Percentiles rank a stretch among this genome's conserved stretches.
phyloP scores from a whole-genome alignment of 2,888 invertebrate species.

The Sepiola atlantica region DNA sequence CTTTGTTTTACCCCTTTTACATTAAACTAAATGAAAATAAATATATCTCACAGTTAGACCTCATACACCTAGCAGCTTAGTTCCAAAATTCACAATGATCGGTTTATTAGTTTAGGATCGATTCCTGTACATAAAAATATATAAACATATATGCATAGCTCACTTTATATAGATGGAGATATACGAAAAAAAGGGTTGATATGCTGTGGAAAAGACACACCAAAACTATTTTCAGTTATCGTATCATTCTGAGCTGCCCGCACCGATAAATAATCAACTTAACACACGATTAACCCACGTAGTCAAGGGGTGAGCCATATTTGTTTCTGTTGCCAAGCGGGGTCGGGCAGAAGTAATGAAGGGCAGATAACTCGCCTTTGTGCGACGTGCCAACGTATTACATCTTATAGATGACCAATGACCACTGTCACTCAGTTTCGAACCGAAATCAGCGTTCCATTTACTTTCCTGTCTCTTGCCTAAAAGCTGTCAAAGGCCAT shows the following conservation, averaged over 20 bases:
- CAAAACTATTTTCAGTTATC: not conserved
- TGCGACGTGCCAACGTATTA: not conserved
- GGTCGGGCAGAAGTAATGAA: not conserved
- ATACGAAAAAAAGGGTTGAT: too few species aligned
- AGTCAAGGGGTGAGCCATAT: not conserved
- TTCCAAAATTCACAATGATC: too few species aligned
- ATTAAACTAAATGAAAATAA: too few species aligned
- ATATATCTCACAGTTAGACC: too few species aligned
- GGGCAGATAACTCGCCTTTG: slow-evolving; percentile 20
- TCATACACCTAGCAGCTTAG: too few species aligned
- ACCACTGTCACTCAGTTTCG: not conserved
- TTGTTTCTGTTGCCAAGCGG: not conserved
- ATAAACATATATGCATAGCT: too few species aligned
- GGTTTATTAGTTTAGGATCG: too few species aligned
- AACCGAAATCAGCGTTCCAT: not conserved
- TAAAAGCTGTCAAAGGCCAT: not conserved
- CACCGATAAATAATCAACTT: not conserved
- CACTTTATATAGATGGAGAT: too few species aligned
- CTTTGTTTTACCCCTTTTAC: too few species aligned
- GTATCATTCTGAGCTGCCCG: not conserved
- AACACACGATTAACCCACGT: not conserved
- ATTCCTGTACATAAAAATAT: too few species aligned
- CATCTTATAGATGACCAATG: slow-evolving; percentile 16
- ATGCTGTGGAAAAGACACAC: too few species aligned
- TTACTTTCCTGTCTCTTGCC: not conserved